Evolutionary conservation across 2,797 vertebrate genomes (phyloP).

Genomic region (Cirrhinus mrigala): DNA sequence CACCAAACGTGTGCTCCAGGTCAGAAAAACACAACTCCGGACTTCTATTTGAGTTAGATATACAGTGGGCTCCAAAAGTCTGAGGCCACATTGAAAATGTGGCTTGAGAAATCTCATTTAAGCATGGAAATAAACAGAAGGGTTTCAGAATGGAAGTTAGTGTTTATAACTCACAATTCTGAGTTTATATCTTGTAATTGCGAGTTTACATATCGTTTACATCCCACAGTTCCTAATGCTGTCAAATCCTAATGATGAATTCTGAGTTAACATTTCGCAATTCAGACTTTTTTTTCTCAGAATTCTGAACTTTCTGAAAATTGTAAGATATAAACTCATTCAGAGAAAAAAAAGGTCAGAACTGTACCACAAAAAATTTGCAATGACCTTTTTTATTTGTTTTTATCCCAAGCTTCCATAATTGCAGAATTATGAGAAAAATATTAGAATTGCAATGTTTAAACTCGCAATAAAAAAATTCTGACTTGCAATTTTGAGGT

Average conservation of each 20-base stretch:
- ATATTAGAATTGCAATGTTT: neutral
- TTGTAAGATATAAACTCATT: neutral
- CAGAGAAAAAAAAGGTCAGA: neutral
- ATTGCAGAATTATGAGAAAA: neutral
- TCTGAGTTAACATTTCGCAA: neutral
- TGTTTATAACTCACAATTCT: neutral
- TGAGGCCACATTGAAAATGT: neutral
- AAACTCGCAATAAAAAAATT: neutral
- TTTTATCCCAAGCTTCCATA: neutral
- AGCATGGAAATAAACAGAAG: neutral
- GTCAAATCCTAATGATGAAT: neutral
- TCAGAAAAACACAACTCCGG: slow-evolving; percentile 65
- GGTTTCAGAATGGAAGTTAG: neutral
- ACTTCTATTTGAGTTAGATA: neutral
- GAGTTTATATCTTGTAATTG: neutral
- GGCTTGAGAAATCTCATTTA: neutral
- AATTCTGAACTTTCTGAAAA: neutral
- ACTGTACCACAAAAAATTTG: neutral
- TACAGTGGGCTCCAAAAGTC: neutral
- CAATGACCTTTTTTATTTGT: neutral
- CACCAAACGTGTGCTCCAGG: slow-evolving; percentile 98
- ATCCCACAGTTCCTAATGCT: neutral
- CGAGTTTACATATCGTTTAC: neutral
- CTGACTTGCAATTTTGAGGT: neutral
- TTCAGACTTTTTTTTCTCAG: neutral